Evolutionary conservation across 2,888 invertebrate species (phyloP).

Genomic region (Dascillus cervinus): DNA sequence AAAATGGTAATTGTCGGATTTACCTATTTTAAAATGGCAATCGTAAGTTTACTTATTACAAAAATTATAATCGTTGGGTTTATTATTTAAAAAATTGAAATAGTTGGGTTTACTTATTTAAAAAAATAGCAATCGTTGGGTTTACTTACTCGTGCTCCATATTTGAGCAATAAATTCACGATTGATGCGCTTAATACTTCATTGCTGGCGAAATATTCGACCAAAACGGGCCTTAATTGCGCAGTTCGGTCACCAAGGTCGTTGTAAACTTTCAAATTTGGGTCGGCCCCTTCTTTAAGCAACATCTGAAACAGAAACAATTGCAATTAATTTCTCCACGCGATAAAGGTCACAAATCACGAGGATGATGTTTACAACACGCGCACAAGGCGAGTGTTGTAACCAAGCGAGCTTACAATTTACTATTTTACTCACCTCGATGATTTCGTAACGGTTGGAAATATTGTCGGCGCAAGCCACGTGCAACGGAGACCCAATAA

Average conservation of each 20-base stretch:
- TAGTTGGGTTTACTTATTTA: too few species aligned
- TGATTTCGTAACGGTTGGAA: constrained; percentile 50
- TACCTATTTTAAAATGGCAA: too few species aligned
- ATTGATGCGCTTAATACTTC: constrained; percentile 59
- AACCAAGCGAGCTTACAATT: neutral
- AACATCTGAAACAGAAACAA: constrained; percentile 48
- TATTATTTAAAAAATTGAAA: too few species aligned
- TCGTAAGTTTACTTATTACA: too few species aligned
- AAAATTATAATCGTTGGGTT: too few species aligned
- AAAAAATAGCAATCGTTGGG: too few species aligned
- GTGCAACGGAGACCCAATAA: constrained; percentile 75
- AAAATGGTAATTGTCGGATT: too few species aligned
- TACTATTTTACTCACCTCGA: constrained; percentile 31
- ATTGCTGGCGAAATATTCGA: constrained; percentile 75
- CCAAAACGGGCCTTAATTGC: constrained; percentile 67
- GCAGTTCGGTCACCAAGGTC: constrained; percentile 60
- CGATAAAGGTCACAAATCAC: too few species aligned
- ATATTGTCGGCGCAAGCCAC: constrained; percentile 78
- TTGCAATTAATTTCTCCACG: too few species aligned
- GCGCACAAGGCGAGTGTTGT: neutral
- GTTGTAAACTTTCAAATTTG: constrained; percentile 66
- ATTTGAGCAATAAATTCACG: constrained; percentile 60
- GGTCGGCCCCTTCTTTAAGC: constrained; percentile 64
- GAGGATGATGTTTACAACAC: too few species aligned
- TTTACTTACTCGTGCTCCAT: constrained; percentile 68